These are phyloP conservation scores for Xanthia togata DNA, from an alignment of 2,888 invertebrate genomes.

Conservation along the genomic window DNA sequence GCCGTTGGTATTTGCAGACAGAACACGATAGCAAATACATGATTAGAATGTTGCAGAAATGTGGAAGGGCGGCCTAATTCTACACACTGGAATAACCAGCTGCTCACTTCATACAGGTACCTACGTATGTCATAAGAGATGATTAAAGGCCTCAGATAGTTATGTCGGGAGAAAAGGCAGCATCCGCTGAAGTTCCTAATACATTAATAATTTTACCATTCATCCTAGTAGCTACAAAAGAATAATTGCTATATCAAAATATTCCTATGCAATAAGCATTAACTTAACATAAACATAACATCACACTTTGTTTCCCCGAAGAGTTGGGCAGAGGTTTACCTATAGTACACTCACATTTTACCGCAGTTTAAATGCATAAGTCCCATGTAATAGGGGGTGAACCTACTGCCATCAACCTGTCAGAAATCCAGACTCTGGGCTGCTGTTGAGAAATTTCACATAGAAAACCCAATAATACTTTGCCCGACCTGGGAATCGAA, in stretches of 20 bases:
- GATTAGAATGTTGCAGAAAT: background rate
- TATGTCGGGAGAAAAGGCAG: slow-evolving; percentile 5
- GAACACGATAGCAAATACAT: background rate
- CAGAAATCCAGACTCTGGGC: no score
- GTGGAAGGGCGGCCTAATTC: background rate
- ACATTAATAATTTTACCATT: slow-evolving; percentile 9
- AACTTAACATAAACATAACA: no score
- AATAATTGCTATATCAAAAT: slow-evolving; percentile 19
- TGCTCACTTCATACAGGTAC: background rate
- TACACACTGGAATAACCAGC: background rate
- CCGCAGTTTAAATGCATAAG: no score
- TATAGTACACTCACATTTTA: no score
- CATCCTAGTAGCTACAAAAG: background rate
- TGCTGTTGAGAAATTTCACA: no score
- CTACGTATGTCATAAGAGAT: background rate
- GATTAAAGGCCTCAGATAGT: background rate
- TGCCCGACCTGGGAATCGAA: no score
- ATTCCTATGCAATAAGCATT: slow-evolving; percentile 23
- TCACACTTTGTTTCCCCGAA: no score
- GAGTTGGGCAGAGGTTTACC: no score
- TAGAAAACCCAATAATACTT: no score
- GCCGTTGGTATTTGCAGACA: background rate
- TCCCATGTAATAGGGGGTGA: no score
- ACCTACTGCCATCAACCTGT: no score
- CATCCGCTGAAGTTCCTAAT: background rate